phyloP scores from a whole-genome alignment of 2,797 vertebrate species.

The Gila robusta region DNA sequence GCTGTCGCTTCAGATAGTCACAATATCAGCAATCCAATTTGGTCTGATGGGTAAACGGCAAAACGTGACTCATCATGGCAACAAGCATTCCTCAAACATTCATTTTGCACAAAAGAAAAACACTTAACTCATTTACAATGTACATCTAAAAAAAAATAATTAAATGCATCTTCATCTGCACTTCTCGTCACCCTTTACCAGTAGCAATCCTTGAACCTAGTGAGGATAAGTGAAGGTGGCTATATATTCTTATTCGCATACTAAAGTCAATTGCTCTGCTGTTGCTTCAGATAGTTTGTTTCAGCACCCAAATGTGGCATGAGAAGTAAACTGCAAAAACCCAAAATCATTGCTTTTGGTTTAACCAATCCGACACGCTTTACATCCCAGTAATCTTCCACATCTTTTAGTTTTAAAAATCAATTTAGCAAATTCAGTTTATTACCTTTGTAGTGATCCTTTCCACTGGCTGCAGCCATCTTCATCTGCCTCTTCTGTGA shows the following conservation, averaged over 20 bases:
- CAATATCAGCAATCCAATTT: constrained; percentile 76
- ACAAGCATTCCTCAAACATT: background rate
- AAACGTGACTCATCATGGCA: constrained; percentile 69
- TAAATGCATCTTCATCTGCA: background rate
- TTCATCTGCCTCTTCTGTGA: background rate
- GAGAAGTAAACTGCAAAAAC: constrained; percentile 73
- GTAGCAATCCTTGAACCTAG: background rate
- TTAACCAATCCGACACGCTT: constrained; percentile 37
- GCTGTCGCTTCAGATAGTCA: constrained; percentile 74
- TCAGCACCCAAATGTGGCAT: constrained; percentile 72
- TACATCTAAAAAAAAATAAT: background rate
- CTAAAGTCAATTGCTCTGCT: background rate
- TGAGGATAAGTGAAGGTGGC: background rate
- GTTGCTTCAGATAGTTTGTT: constrained; percentile 74
- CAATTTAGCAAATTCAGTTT: background rate
- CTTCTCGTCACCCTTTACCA: background rate
- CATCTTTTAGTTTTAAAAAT: background rate
- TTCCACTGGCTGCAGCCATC: background rate
- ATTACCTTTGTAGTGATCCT: background rate
- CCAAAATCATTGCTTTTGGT: constrained; percentile 55
- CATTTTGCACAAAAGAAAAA: too few relatives aligned
- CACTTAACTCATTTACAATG: background rate
- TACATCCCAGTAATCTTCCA: background rate
- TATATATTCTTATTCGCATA: background rate
- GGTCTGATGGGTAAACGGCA: constrained; percentile 77